phyloP scores from a whole-genome alignment of 2,797 vertebrate species.

The Hippocampus kuda region DNA sequence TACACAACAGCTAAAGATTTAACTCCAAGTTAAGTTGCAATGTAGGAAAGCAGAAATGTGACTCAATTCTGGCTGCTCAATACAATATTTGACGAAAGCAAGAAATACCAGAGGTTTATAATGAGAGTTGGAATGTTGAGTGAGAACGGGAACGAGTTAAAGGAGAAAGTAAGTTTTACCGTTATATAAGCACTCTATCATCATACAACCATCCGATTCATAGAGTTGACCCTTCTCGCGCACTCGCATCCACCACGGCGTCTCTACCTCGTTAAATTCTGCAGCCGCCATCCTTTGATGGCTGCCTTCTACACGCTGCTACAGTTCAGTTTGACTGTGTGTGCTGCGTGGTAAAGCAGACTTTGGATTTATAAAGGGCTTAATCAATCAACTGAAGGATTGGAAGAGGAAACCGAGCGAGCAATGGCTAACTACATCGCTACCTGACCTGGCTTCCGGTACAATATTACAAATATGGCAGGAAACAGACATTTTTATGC shows the following conservation, averaged over 20 bases:
- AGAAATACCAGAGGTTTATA: not conserved
- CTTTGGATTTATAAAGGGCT: slow-evolving; percentile 11
- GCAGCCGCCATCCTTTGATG: not conserved
- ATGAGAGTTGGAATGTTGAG: not conserved
- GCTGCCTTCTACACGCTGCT: not conserved
- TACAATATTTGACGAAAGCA: not conserved
- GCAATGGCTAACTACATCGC: slow-evolving; percentile 16
- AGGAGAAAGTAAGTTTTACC: not conserved
- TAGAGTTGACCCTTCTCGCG: slow-evolving; percentile 1
- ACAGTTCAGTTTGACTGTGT: not conserved
- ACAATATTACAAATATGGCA: not conserved
- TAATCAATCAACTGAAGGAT: slow-evolving; percentile 45
- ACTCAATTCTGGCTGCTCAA: not conserved
- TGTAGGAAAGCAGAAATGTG: not conserved
- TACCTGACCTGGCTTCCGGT: not conserved
- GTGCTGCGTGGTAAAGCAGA: slow-evolving; percentile 2
- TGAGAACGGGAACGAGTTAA: not conserved
- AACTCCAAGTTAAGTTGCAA: too few species aligned
- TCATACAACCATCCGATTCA: not conserved
- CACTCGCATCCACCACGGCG: not conserved
- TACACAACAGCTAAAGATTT: too few species aligned
- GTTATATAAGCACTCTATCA: not conserved
- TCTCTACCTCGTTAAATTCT: slow-evolving; percentile 4
- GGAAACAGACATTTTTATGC: too few species aligned
- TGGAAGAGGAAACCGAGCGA: slow-evolving; percentile 26